Percentiles rank a stretch among this genome's conserved stretches.
These are phyloP conservation scores for Euplexia lucipara DNA, from an alignment of 2,888 invertebrate genomes.

Conservation along the genomic window DNA sequence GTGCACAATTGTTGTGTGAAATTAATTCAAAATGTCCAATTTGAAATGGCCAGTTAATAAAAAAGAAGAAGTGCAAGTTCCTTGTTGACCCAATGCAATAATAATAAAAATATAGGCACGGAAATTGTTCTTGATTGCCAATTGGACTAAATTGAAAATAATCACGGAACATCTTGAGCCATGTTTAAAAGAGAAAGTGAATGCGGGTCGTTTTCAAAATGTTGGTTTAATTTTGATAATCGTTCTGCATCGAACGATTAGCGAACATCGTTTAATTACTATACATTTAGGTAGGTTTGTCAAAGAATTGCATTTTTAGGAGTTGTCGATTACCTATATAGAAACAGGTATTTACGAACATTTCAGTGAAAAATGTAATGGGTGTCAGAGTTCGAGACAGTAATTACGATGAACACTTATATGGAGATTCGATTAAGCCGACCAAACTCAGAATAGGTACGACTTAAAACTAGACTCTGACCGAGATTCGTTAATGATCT, in stretches of 20 bases:
- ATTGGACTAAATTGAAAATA: conserved; percentile 49
- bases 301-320: conserved; percentile 2
- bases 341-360: neutral
- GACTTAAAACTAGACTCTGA: conserved; percentile 13
- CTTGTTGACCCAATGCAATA: conserved; percentile 32
- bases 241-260: conserved; percentile 16
- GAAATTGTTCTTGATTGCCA: conserved; percentile 46
- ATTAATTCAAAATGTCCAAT: conserved; percentile 25
- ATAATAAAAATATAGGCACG: conserved; percentile 43
- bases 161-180: conserved; percentile 42
- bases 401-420: conserved; percentile 26
- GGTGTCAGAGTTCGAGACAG: conserved; percentile 30
- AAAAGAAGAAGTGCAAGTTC: conserved; percentile 27
- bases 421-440: conserved; percentile 22
- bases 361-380: conserved; percentile 11
- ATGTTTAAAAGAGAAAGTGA: conserved; percentile 49
- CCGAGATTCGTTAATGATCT: no score
- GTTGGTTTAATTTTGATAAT: conserved; percentile 36
- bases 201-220: conserved; percentile 11
- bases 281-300: neutral
- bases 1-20: neutral
- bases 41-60: neutral
- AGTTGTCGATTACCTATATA: conserved; percentile 6
- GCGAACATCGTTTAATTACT: conserved; percentile 7
- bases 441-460: conserved; percentile 37